Percentiles rank a stretch among this genome's conserved stretches.
These are phyloP conservation scores for Thera obeliscata DNA, from an alignment of 2,888 invertebrate species.

Conservation along the genomic window DNA sequence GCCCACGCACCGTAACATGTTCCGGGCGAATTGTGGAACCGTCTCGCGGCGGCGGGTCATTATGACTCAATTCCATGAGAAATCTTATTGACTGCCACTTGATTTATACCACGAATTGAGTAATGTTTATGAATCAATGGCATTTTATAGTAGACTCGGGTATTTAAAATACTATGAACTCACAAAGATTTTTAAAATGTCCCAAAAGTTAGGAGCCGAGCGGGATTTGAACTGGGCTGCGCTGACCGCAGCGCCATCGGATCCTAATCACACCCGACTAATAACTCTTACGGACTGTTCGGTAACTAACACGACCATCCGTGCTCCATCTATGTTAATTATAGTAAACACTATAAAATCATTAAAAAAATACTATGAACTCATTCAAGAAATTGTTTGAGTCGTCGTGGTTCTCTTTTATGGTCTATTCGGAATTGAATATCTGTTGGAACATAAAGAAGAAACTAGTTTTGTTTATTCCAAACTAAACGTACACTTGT, in stretches of 20 bases:
- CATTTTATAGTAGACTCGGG: not conserved
- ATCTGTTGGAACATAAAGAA: not conserved
- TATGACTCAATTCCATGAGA: constrained; percentile 43
- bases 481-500: not conserved
- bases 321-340: no score
- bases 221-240: no score
- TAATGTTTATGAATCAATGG: constrained; percentile 9
- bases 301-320: no score
- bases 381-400: not conserved
- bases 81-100: constrained; percentile 30
- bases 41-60: constrained; percentile 30
- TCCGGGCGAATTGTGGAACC: constrained; percentile 36
- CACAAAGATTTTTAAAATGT: not conserved
- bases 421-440: not conserved
- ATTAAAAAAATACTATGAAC: not conserved
- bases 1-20: constrained; percentile 35
- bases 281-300: no score
- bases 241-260: no score
- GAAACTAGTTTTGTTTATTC: constrained; percentile 5
- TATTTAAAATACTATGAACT: not conserved
- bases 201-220: no score
- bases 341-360: no score
- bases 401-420: not conserved
- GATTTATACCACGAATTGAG: constrained; percentile 22
- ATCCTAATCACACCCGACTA: no score